Conservation (phyloP, 1,140 invertebrate species). For the Aphaenogaster floridana region DNA sequence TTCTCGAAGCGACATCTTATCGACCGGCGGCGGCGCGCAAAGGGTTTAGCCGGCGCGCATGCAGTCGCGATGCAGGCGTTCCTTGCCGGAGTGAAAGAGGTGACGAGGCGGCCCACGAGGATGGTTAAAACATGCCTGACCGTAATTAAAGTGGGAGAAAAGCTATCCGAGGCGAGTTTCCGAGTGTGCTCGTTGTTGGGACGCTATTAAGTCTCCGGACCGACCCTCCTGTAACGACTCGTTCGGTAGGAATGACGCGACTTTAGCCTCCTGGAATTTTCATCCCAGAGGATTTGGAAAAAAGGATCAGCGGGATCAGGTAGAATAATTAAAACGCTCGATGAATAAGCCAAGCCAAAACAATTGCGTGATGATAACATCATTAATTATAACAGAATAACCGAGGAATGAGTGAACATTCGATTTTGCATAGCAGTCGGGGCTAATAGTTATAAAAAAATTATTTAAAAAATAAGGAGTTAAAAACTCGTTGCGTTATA, state of each 20-base stretch:
- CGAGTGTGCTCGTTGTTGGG: conserved; percentile 46
- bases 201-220: conserved; percentile 42
- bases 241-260: conserved; percentile 25
- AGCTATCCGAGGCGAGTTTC: conserved; percentile 49
- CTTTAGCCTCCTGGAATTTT: conserved; percentile 11
- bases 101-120: conserved; percentile 40
- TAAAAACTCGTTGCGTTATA: not conserved
- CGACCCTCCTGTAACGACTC: conserved; percentile 26
- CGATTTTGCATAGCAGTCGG: not conserved
- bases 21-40: conserved; percentile 62
- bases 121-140: conserved; percentile 48
- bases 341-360: not conserved
- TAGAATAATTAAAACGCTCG: conserved; percentile 8
- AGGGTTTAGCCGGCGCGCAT: conserved; percentile 47
- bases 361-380: not conserved
- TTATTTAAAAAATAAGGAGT: not conserved
- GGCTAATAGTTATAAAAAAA: not conserved
- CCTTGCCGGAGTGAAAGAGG: conserved; percentile 37
- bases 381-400: not conserved
- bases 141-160: conserved; percentile 52
- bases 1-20: conserved; percentile 51
- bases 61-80: conserved; percentile 41
- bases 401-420: not conserved
- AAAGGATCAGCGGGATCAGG: not conserved
- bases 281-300: not conserved